Percentiles rank a stretch among this genome's conserved stretches.
Conservation (phyloP, 1,140 invertebrate species). For the Plectus sambesii region DNA sequence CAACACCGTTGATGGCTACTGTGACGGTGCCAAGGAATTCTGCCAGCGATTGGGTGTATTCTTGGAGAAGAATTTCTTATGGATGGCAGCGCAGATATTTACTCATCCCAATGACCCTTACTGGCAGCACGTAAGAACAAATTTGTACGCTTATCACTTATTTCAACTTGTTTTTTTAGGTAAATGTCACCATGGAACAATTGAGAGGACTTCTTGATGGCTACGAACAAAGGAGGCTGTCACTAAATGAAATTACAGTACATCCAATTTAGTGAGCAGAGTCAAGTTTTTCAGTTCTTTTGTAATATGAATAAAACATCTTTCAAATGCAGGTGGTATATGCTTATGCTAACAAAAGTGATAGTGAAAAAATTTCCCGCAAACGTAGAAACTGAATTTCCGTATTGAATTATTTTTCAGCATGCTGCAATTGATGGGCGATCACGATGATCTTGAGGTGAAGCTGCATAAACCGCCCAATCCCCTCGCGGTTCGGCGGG, state of each 20-base stretch:
- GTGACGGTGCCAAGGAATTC: conserved; percentile 56
- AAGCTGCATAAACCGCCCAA: conserved; percentile 34
- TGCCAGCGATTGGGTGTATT: conserved; percentile 59
- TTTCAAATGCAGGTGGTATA: too few relatives aligned
- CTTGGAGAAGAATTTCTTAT: conserved; percentile 56
- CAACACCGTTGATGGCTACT: conserved; percentile 62
- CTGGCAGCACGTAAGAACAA: conserved; percentile 67
- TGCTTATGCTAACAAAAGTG: too few relatives aligned
- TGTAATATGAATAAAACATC: too few relatives aligned
- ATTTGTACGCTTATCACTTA: too few relatives aligned
- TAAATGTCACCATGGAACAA: conserved; percentile 49
- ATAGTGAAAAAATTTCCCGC: too few relatives aligned
- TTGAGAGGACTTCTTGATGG: conserved; percentile 49
- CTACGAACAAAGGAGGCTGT: too few relatives aligned
- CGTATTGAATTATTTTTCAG: too few relatives aligned
- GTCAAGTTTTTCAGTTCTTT: too few relatives aligned
- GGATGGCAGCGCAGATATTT: conserved; percentile 55
- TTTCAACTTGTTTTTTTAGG: conserved; percentile 40
- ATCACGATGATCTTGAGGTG: conserved; percentile 60
- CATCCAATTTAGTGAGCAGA: conserved; percentile 20
- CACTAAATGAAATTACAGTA: conserved; percentile 53
- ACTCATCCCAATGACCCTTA: conserved; percentile 54
- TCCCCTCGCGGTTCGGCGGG: conserved; percentile 28
- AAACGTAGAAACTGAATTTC: too few relatives aligned
- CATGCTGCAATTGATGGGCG: conserved; percentile 55